Evolutionary conservation across 2,797 vertebrate species (phyloP).

Genomic region (Microctenopoma steveboyesi): DNA sequence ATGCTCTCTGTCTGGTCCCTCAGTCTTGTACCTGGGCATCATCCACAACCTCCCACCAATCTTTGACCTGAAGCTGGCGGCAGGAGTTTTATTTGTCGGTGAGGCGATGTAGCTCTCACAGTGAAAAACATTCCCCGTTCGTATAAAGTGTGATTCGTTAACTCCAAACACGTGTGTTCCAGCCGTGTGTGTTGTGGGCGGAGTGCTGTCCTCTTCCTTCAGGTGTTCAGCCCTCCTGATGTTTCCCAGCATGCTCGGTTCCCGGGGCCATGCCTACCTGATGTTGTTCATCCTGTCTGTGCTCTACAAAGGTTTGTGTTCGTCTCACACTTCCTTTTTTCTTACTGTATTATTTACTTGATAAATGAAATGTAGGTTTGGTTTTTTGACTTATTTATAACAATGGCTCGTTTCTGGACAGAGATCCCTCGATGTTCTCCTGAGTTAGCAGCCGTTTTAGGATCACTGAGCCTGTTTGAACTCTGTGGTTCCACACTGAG

Average conservation of each 20-base stretch:
- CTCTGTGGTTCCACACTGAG: too few relatives aligned
- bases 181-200: constrained; percentile 84
- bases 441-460: too few relatives aligned
- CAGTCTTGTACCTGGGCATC: constrained; percentile 75
- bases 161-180: constrained; percentile 15
- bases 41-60: constrained; percentile 67
- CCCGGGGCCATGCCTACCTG: constrained; percentile 85
- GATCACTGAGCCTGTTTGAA: too few relatives aligned
- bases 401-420: too few relatives aligned
- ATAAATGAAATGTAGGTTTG: too few relatives aligned
- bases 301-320: constrained; percentile 81
- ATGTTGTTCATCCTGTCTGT: constrained; percentile 81
- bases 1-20: background rate
- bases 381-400: too few relatives aligned
- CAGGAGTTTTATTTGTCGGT: constrained; percentile 72
- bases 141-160: too few relatives aligned
- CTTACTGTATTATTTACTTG: too few relatives aligned
- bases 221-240: constrained; percentile 87
- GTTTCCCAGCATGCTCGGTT: constrained; percentile 88
- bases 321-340: too few relatives aligned
- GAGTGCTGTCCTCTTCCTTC: constrained; percentile 81
- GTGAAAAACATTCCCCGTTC: background rate
- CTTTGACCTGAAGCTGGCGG: constrained; percentile 56
- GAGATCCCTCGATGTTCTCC: too few relatives aligned
- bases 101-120: constrained; percentile 32